These are phyloP conservation scores for Oophaga sylvatica DNA, from an alignment of 2,797 vertebrate species.

Conservation along the genomic window DNA sequence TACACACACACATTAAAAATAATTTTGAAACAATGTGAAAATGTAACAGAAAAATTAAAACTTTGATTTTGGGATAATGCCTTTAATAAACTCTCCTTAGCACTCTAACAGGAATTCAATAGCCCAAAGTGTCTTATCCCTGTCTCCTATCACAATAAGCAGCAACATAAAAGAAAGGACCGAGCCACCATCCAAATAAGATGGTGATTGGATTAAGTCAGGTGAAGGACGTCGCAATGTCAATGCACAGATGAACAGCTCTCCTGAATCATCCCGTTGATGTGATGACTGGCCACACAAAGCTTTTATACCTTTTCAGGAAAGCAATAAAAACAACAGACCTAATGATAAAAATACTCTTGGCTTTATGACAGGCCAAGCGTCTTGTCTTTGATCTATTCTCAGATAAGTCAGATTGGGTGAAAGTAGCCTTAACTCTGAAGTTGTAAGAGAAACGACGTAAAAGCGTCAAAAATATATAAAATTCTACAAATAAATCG, in stretches of 20 bases:
- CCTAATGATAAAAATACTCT: slow-evolving; percentile 61
- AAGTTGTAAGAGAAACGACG: neutral
- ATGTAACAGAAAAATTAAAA: too few relatives aligned
- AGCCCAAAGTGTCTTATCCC: neutral
- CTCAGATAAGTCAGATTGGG: slow-evolving; percentile 40
- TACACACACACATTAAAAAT: too few relatives aligned
- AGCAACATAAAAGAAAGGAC: neutral
- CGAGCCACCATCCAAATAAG: slow-evolving; percentile 8
- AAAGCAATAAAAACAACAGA: slow-evolving; percentile 61
- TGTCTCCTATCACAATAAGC: neutral
- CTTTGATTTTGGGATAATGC: too few relatives aligned
- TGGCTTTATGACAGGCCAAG: slow-evolving; percentile 51
- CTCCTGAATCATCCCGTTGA: slow-evolving; percentile 54
- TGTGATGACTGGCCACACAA: slow-evolving; percentile 60
- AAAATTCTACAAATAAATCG: too few relatives aligned
- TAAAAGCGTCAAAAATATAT: neutral
- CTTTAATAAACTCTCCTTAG: neutral
- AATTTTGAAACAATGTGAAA: too few relatives aligned
- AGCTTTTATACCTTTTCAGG: slow-evolving; percentile 63
- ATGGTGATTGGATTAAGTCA: slow-evolving; percentile 45
- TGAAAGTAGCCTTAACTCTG: slow-evolving; percentile 20
- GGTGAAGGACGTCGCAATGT: slow-evolving; percentile 59
- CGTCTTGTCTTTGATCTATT: slow-evolving; percentile 57
- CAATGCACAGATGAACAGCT: slow-evolving; percentile 49
- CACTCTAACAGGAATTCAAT: neutral